These are phyloP conservation scores for Drosophila tropicalis DNA, from an alignment of 1,140 invertebrate species.

Conservation along the genomic window DNA sequence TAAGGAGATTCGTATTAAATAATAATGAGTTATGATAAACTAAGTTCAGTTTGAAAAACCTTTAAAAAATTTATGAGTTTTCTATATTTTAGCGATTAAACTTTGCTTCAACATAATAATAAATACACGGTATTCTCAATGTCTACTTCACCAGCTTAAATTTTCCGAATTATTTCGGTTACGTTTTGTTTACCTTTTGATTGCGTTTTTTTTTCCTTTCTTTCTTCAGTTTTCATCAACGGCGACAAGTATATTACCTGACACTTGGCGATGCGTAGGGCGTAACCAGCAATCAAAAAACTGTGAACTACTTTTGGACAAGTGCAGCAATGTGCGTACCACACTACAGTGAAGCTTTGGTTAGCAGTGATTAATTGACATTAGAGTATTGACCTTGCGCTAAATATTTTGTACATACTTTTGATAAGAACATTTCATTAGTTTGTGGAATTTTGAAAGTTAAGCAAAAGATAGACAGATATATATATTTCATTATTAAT, in stretches of 20 bases:
- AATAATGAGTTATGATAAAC: too few species aligned
- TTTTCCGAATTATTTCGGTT: neutral
- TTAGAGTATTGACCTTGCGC: constrained; percentile 1
- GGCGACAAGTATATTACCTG: constrained; percentile 43
- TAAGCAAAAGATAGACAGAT: too few species aligned
- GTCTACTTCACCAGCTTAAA: neutral
- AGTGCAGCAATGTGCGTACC: constrained; percentile 13
- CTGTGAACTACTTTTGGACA: constrained; percentile 39
- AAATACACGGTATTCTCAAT: neutral
- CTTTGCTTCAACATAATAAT: too few species aligned
- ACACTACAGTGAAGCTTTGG: constrained; percentile 52
- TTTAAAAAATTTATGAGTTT: too few species aligned
- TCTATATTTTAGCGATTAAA: too few species aligned
- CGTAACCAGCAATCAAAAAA: constrained; percentile 36
- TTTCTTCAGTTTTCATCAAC: constrained; percentile 23
- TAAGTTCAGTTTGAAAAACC: too few species aligned
- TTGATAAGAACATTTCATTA: neutral
- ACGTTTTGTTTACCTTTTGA: constrained; percentile 54
- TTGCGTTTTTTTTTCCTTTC: constrained; percentile 43
- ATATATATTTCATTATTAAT: too few species aligned
- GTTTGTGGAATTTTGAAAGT: too few species aligned
- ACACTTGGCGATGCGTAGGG: constrained; percentile 46
- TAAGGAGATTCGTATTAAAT: too few species aligned
- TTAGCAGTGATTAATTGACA: neutral
- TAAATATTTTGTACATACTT: neutral